Evolutionary conservation across 2,113 vertebrate species (phyloP).

Genomic region (Mus spicilegus): DNA sequence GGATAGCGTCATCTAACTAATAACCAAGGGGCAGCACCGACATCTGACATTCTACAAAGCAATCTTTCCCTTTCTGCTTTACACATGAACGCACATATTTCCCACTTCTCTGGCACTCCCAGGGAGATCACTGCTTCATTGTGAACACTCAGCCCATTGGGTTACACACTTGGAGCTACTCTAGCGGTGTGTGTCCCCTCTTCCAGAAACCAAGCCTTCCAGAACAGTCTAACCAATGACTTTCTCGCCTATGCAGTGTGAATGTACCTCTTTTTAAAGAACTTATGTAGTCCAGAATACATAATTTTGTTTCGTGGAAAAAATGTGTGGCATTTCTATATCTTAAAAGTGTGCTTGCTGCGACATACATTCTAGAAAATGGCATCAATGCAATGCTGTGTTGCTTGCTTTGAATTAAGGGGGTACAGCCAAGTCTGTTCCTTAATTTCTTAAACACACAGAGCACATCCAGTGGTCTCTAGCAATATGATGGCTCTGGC

Average conservation of each 20-base stretch:
- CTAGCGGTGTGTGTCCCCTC: background rate
- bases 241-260: background rate
- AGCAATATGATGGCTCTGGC: background rate
- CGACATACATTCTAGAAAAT: constrained; percentile 14
- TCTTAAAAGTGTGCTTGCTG: background rate
- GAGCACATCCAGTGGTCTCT: background rate
- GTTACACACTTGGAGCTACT: background rate
- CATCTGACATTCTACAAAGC: background rate
- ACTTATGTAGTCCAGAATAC: background rate
- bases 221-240: background rate
- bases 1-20: background rate
- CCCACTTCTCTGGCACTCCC: background rate
- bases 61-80: background rate
- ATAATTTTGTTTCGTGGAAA: constrained; percentile 21
- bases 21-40: background rate
- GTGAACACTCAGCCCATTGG: background rate
- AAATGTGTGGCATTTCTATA: background rate
- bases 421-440: background rate
- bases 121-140: background rate
- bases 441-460: background rate
- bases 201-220: constrained; percentile 11
- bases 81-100: background rate
- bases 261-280: background rate
- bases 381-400: background rate
- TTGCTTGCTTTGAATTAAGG: constrained; percentile 21